Conservation (phyloP, 2,888 invertebrate genomes). For the Kuschelorhynchus macadamiae region DNA sequence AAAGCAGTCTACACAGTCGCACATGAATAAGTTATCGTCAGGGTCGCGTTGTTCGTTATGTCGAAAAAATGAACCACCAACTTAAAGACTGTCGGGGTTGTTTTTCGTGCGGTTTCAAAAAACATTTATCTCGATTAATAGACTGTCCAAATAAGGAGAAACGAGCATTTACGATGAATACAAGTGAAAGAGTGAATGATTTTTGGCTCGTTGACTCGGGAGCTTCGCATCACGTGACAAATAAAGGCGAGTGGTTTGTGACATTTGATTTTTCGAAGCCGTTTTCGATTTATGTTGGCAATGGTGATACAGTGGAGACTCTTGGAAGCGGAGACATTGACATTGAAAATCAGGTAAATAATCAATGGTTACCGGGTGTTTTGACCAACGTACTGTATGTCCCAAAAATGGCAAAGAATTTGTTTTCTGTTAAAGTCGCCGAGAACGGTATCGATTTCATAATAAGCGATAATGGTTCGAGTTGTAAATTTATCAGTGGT, state of each 20-base stretch:
- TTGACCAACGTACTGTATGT: neutral
- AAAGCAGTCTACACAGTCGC: too few species aligned
- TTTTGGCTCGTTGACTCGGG: slow-evolving; percentile 6
- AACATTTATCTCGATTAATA: neutral
- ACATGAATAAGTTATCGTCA: too few species aligned
- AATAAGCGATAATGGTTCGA: neutral
- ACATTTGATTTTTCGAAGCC: neutral
- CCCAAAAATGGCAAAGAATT: neutral
- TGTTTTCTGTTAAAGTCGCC: neutral
- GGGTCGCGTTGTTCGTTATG: neutral
- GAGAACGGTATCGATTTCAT: slow-evolving; percentile 2
- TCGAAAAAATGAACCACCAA: neutral
- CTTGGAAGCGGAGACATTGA: neutral
- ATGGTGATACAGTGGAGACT: neutral
- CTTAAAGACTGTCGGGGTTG: slow-evolving; percentile 8
- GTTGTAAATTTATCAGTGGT: neutral
- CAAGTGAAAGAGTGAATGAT: neutral
- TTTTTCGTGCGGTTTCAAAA: neutral
- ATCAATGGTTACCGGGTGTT: neutral
- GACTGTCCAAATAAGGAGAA: slow-evolving; percentile 4
- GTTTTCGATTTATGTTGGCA: neutral
- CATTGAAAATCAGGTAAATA: neutral
- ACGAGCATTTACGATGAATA: neutral
- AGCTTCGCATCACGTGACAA: slow-evolving; percentile 2
- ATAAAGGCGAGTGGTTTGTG: neutral